Evolutionary conservation across 2,797 vertebrate genomes (phyloP), one percentile per base, ranked within the genome.

Genomic region (Pogoniulus pusillus): DNA sequence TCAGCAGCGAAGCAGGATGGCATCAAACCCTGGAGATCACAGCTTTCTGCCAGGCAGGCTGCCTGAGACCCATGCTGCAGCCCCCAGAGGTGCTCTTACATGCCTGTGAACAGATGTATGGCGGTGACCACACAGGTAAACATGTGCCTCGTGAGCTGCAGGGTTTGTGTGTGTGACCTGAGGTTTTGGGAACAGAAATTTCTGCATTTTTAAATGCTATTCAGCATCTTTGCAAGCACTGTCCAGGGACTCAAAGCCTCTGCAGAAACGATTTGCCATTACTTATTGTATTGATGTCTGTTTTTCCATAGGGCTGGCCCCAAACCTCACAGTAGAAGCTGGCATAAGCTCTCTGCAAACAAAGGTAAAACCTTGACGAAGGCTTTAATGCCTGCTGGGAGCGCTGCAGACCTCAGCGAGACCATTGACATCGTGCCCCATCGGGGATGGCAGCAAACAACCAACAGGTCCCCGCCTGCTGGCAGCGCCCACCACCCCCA

Each of bases 61-160:
- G 86, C 81, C 90, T 69, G 12, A 0, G 45, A 6, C 66, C 72
- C 2, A 3, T 2, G 3, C 60, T 49, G 90, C 82, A 79, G 81
- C 94, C 93, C 55, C n/a, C 41, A 79, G 74, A 92, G 94, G 76
- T 1, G 55, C 96, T 96, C 95, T 97, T 93, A 95, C 93, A 94
- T 30, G 89, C 90, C 94, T 96, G 91, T 76, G 81, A 94, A 97
- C 97, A 87, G 96, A 97, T 94, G 94, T 92, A 95, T 92, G 82
- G 92, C 60, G 49, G 77, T 41, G 88, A 97, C 93, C 96, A 91
- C 95, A 93, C 78, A 84, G 97, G 94, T 94, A 97, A 97, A 96
- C 93, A 86, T 47, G 85, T 87, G 80, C 79, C 90, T 96, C 37
- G 77, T 93, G 96, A 96, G 55, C 85, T 18, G 87, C 82, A 78